Evolutionary conservation across 2,888 invertebrate genomes (phyloP), one percentile per base, ranked within the genome.

Genomic region (Trachelus troglodyta): DNA sequence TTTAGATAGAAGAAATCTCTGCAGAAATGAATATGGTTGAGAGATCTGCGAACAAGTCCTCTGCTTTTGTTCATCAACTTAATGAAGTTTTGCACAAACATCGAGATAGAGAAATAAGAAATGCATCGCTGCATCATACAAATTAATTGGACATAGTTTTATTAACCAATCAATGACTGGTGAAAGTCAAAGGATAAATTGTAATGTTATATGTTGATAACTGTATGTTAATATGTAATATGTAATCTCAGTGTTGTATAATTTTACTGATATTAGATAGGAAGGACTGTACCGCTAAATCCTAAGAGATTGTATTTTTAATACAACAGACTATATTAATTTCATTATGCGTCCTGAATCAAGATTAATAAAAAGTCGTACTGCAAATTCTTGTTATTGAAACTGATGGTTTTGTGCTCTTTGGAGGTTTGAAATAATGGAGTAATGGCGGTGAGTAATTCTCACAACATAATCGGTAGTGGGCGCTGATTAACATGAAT

Each of bases 1-100:
- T 85, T 76, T 81, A 92, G 93, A 89, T 92, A 85, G 90, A 89
- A 78, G 92, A 92, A 86, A 90, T 92, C 81, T 90, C 91, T 2
- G 88, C 90, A 37, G 91, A 91, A 78, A 86, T 92, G 87, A 87
- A 88, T 35, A 85, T 87, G 40, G 90, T 92, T 23, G 92, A 92
- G 80, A 89, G 86, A 81, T 89, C 88, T 73, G 90, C 89, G 4
- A 90, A 92, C 82, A 90, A 88, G 82, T 91, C 92, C 11, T 86
- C 88, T 1, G 82, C 81, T 56, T 91, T 89, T 74, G 86, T 92
- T 79, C 89, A 85, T 80, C 90, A 89, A 75, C 82, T 92, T 73
- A 90, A 88, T 77, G 89, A 91, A 80, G 89, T 87, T 69, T 83
- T 91, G 37, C 85, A 84, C 12, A 89, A 85, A 77, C 87, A 88